Evolutionary conservation across 1,140 invertebrate genomes (phyloP).

Genomic region (Plutomurus gul): DNA sequence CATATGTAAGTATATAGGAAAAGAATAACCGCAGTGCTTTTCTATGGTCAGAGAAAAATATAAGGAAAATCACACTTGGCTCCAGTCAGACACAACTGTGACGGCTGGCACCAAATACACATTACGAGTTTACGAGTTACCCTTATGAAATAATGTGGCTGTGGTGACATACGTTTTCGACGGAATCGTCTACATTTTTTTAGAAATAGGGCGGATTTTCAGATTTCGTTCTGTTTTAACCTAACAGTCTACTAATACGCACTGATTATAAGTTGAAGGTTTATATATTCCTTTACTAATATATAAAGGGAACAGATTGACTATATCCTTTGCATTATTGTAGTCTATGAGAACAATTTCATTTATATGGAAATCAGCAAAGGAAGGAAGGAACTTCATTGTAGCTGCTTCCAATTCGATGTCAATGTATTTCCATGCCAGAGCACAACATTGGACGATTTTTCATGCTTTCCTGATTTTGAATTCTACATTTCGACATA

Average conservation of each 20-base stretch:
- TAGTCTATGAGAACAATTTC: background rate
- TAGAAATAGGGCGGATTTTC: slow-evolving; percentile 4
- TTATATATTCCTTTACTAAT: no score
- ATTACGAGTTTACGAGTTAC: background rate
- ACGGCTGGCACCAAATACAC: background rate
- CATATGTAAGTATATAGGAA: background rate
- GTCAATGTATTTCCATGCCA: background rate
- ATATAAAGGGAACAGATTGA: no score
- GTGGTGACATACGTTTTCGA: background rate
- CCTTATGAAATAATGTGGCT: background rate
- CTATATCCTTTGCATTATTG: background rate
- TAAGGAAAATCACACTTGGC: slow-evolving; percentile 2
- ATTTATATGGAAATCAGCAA: slow-evolving; percentile 13
- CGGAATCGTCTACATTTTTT: slow-evolving; percentile 11
- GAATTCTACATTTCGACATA: background rate
- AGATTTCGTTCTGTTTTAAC: slow-evolving; percentile 26
- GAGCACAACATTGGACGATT: slow-evolving; percentile 1
- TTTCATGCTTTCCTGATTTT: slow-evolving; percentile 18
- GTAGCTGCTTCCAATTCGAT: background rate
- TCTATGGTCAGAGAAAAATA: background rate
- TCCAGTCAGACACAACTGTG: background rate
- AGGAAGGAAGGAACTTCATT: slow-evolving; percentile 1
- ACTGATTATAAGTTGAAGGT: no score
- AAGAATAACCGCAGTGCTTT: background rate
- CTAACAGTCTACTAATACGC: no score